phyloP scores from a whole-genome alignment of 53 echinoderm and acorn worm genomes.

The Apostichopus leukothele region DNA sequence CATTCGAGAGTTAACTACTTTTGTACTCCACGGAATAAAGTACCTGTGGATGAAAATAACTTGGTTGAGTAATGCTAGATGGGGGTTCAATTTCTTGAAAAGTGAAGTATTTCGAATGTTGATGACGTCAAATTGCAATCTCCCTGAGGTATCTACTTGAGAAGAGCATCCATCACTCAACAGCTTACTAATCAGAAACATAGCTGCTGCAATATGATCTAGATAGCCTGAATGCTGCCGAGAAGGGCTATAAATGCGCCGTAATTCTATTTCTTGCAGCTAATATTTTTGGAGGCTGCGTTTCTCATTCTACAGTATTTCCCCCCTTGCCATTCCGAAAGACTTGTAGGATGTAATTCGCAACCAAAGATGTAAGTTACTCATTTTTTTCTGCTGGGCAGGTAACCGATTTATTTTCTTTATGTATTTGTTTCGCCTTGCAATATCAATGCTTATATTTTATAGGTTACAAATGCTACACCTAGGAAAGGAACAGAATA shows the following conservation, averaged over 20 bases:
- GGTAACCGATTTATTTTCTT: not conserved
- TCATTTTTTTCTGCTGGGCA: not conserved
- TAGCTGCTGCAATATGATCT: constrained; percentile 7
- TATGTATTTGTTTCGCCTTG: not conserved
- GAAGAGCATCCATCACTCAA: constrained; percentile 24
- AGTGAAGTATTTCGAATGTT: not conserved
- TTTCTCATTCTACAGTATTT: not conserved
- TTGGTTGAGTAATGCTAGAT: not conserved
- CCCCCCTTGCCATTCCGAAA: not conserved
- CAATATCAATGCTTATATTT: too few relatives aligned
- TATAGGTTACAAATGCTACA: too few relatives aligned
- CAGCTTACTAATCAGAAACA: constrained; percentile 8
- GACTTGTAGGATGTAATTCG: not conserved
- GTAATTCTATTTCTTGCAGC: not conserved
- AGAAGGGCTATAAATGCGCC: not conserved
- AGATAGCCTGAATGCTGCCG: not conserved
- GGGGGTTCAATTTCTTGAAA: not conserved
- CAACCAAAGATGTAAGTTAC: not conserved
- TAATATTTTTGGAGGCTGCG: not conserved
- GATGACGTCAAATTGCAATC: constrained; percentile 40
- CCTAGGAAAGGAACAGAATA: too few relatives aligned
- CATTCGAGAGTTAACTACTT: not conserved
- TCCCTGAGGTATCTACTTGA: constrained; percentile 27
- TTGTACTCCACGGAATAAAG: not conserved
- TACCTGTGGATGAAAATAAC: constrained; percentile 15